Evolutionary conservation across 2,797 vertebrate species (phyloP).

Genomic region (Myiothlypis chrysogaster): DNA sequence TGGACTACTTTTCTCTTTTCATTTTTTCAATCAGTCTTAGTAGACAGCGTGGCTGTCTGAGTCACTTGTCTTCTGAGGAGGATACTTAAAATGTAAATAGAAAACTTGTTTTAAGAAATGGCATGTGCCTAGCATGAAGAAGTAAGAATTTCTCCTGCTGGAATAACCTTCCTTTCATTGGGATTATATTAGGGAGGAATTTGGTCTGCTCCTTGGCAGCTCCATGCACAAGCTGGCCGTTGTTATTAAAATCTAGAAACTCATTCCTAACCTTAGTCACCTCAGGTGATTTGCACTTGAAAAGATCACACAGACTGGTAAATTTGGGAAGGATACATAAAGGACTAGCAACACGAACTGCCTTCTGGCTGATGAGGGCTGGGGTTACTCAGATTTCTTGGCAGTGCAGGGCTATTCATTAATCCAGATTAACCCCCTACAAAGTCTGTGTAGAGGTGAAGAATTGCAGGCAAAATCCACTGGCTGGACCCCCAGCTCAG

Average conservation of each 20-base stretch:
- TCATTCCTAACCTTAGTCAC: slow-evolving; percentile 15
- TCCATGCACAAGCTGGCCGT: not conserved
- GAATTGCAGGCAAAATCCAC: not conserved
- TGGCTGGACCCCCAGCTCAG: not conserved
- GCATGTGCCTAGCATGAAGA: not conserved
- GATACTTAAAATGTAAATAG: slow-evolving; percentile 7
- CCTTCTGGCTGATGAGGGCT: not conserved
- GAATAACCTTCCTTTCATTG: not conserved
- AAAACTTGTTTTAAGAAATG: not conserved
- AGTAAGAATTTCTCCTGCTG: not conserved
- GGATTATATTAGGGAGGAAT: not conserved
- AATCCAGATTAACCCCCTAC: not conserved
- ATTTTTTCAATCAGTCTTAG: not conserved
- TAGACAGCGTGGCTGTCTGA: not conserved
- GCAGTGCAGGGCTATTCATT: not conserved
- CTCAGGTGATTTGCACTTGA: slow-evolving; percentile 30
- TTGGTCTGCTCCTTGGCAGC: not conserved
- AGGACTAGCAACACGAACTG: not conserved
- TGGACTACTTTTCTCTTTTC: slow-evolving; percentile 31
- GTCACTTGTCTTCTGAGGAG: not conserved
- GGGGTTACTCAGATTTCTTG: not conserved
- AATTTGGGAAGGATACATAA: slow-evolving; percentile 35
- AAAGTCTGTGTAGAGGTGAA: not conserved
- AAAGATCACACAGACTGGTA: slow-evolving; percentile 1
- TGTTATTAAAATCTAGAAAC: slow-evolving; percentile 42